A percentile compares a stretch with the other conserved stretches of the same genome.
Evolutionary conservation across 1,140 invertebrate species (phyloP).

Genomic region (Ruditapes philippinarum): DNA sequence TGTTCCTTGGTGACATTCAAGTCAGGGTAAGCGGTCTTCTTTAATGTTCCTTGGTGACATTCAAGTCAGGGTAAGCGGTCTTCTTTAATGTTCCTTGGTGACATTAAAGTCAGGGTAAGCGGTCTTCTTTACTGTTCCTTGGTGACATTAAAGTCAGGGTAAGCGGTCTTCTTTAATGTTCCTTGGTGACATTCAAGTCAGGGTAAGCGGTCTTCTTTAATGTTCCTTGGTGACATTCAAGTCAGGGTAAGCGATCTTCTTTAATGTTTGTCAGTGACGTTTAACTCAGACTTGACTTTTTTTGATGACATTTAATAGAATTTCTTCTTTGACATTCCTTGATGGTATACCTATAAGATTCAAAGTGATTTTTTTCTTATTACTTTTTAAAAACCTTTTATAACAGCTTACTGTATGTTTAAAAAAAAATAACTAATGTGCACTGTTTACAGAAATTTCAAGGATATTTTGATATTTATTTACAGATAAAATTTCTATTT

Average conservation of each 20-base stretch:
- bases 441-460: no score
- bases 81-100: conserved; percentile 91
- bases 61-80: conserved; percentile 79
- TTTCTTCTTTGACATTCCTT: conserved; percentile 89
- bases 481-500: neutral
- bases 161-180: conserved; percentile 89
- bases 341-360: conserved; percentile 89
- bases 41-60: conserved; percentile 91
- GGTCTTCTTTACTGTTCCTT: conserved; percentile 88
- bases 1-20: conserved; percentile 86
- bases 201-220: conserved; percentile 82
- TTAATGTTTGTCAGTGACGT: conserved; percentile 91
- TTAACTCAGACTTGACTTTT: conserved; percentile 86
- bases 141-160: conserved; percentile 77
- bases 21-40: conserved; percentile 84
- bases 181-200: conserved; percentile 89
- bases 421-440: no score
- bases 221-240: neutral
- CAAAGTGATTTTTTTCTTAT: no score
- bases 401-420: no score
- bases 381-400: no score
- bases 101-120: conserved; percentile 88
- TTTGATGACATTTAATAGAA: neutral
- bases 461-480: no score
- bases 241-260: conserved; percentile 68